Evolutionary conservation across 30 jellyfish, hydroid and myxozoan genomes (phyloP).

Genomic region (Chironex yamaguchii): DNA sequence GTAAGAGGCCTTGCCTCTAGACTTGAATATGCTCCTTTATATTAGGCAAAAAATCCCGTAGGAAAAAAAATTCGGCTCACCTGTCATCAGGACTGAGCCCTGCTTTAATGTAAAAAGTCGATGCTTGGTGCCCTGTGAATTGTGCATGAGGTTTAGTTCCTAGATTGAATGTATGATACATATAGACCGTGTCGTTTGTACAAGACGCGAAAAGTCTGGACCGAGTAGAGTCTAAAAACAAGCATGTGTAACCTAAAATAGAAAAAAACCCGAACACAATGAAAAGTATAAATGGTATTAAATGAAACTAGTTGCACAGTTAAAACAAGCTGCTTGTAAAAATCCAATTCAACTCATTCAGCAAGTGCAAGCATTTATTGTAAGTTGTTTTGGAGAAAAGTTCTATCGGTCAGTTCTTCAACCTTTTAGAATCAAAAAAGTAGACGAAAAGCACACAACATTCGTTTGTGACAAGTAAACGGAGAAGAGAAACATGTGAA

Average conservation of each 20-base stretch:
- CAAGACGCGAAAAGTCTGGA: slow-evolving; percentile 91
- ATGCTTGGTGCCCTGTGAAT: slow-evolving; percentile 83
- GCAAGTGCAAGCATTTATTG: too few relatives aligned
- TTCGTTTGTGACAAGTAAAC: neutral
- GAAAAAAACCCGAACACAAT: too few relatives aligned
- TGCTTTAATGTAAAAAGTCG: slow-evolving; percentile 94
- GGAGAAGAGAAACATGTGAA: neutral
- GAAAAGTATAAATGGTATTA: too few relatives aligned
- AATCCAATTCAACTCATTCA: neutral
- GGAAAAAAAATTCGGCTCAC: too few relatives aligned
- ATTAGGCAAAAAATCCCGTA: too few relatives aligned
- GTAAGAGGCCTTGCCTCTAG: too few relatives aligned
- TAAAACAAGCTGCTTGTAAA: neutral
- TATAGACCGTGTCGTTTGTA: slow-evolving; percentile 87
- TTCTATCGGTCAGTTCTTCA: neutral
- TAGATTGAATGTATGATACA: slow-evolving; percentile 70
- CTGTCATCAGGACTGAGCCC: slow-evolving; percentile 95
- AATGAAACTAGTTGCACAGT: neutral
- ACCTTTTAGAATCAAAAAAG: neutral
- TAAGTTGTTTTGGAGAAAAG: too few relatives aligned
- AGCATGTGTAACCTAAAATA: slow-evolving; percentile 86
- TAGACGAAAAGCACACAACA: neutral
- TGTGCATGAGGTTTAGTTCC: slow-evolving; percentile 82
- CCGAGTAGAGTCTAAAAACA: slow-evolving; percentile 78
- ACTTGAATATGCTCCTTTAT: too few relatives aligned